These are phyloP conservation scores for Bombus affinis DNA, from an alignment of 1,140 invertebrate species.

Conservation along the genomic window DNA sequence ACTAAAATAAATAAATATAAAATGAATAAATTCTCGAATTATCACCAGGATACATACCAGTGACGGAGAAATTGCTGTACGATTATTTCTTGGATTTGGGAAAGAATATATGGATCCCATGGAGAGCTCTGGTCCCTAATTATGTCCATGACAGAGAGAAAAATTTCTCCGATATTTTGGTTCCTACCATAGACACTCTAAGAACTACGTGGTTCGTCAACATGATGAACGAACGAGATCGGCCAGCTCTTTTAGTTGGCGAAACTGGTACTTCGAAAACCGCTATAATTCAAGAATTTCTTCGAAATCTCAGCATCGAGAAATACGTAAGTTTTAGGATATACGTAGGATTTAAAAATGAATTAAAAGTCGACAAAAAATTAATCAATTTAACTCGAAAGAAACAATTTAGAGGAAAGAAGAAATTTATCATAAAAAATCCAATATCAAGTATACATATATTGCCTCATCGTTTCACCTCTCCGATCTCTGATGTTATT, in stretches of 20 bases:
- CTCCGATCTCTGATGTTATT: background rate
- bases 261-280: conserved; percentile 96
- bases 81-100: conserved; percentile 91
- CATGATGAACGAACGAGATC: conserved; percentile 89
- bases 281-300: conserved; percentile 92
- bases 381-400: no score
- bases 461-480: background rate
- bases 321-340: conserved; percentile 85
- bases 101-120: conserved; percentile 91
- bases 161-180: conserved; percentile 92
- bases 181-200: conserved; percentile 94
- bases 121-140: conserved; percentile 89
- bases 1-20: no score
- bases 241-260: conserved; percentile 92
- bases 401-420: no score
- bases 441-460: background rate
- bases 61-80: conserved; percentile 86
- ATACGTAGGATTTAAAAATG: background rate
- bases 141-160: conserved; percentile 89
- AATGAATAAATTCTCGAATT: no score
- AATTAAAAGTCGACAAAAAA: no score
- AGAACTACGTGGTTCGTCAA: conserved; percentile 90
- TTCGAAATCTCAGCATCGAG: conserved; percentile 87
- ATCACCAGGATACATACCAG: conserved; percentile 87
- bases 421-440: background rate